phyloP scores from a whole-genome alignment of 2,113 vertebrate species.

The Campylomormyrus tamandua region DNA sequence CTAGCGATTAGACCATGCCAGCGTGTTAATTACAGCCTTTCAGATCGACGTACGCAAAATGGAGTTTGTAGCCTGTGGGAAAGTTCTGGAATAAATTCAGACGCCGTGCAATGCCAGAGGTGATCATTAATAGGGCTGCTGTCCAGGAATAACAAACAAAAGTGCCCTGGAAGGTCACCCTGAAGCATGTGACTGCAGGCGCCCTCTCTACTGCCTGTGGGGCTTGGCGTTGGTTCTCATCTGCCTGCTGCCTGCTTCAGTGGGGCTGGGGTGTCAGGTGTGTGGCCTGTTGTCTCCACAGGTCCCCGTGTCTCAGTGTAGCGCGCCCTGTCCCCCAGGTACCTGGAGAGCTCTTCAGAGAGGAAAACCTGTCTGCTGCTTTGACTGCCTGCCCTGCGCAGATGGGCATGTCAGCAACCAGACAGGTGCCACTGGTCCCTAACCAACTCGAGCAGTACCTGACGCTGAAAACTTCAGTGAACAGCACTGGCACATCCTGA shows the following conservation, averaged over 20 bases:
- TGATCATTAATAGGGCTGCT: background rate
- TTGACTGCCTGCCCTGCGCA: slow-evolving; percentile 46
- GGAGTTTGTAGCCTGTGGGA: background rate
- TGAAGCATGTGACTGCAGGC: background rate
- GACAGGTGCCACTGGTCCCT: slow-evolving; percentile 38
- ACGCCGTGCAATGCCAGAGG: background rate
- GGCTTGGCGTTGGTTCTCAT: background rate
- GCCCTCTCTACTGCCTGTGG: background rate
- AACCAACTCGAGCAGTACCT: background rate
- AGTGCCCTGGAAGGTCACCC: background rate
- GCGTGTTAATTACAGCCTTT: background rate
- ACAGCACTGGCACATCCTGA: background rate
- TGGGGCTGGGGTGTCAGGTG: background rate
- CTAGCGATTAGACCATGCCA: background rate
- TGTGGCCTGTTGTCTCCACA: background rate
- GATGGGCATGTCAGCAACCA: slow-evolving; percentile 46
- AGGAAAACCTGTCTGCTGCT: slow-evolving; percentile 46
- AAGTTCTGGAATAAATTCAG: slow-evolving; percentile 3
- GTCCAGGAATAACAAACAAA: slow-evolving; percentile 7
- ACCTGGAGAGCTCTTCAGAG: slow-evolving; percentile 43
- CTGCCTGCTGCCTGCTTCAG: background rate
- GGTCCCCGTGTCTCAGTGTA: slow-evolving; percentile 44
- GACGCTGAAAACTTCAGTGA: background rate
- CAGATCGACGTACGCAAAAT: background rate
- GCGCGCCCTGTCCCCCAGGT: slow-evolving; percentile 38